Evolutionary conservation across 2,888 invertebrate species (phyloP).

Genomic region (Cephonodes hylas): DNA sequence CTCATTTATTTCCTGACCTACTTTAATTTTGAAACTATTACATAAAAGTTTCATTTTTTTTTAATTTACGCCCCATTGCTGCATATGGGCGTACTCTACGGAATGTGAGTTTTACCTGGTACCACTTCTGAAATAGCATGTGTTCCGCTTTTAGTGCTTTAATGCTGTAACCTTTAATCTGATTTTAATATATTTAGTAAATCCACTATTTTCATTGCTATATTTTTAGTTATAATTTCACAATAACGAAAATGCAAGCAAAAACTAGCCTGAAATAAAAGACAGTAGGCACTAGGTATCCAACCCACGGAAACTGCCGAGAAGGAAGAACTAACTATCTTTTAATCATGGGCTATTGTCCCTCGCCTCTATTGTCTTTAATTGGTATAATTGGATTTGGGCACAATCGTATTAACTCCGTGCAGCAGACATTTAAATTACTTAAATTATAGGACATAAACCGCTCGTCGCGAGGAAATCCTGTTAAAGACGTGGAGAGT

Average conservation of each 20-base stretch:
- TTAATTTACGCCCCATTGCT: no score
- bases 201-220: no score
- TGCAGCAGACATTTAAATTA: background rate
- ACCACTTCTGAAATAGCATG: no score
- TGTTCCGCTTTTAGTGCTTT: no score
- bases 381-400: background rate
- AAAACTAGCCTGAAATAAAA: background rate
- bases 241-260: background rate
- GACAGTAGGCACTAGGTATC: background rate
- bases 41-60: no score
- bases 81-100: no score
- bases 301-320: background rate
- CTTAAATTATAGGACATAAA: background rate
- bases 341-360: background rate
- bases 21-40: no score
- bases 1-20: no score
- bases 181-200: no score
- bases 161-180: no score
- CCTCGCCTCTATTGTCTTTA: background rate
- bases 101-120: no score
- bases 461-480: slow-evolving; percentile 27
- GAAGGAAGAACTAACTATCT: background rate
- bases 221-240: no score
- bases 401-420: background rate
- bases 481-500: slow-evolving; percentile 44